Conservation (phyloP, 2,113 vertebrate species). For the Eclectus roratus region DNA sequence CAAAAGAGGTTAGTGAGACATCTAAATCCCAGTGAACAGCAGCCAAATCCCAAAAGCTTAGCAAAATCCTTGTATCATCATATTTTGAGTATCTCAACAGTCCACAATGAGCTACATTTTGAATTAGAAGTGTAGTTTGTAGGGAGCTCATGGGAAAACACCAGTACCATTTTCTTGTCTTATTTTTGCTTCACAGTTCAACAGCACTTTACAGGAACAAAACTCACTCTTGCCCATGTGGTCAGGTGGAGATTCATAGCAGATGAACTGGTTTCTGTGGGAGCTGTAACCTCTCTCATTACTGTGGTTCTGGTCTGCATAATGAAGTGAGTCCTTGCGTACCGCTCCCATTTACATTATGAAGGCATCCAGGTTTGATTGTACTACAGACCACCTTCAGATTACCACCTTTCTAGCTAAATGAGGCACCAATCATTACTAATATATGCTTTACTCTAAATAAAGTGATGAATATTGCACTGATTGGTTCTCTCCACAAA, state of each 20-base stretch:
- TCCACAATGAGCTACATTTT: not conserved
- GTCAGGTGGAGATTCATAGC: not conserved
- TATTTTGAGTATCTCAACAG: not conserved
- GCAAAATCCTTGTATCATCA: not conserved
- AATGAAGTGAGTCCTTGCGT: not conserved
- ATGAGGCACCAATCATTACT: not conserved
- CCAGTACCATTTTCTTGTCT: not conserved
- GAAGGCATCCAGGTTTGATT: not conserved
- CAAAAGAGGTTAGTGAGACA: not conserved
- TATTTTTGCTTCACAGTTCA: not conserved
- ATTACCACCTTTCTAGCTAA: not conserved
- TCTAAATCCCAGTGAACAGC: not conserved
- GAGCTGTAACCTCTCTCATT: not conserved
- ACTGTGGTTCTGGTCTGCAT: fast-evolving
- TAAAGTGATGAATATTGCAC: not conserved
- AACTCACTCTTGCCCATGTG: not conserved
- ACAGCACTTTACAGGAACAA: not conserved
- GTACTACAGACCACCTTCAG: not conserved
- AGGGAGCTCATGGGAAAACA: not conserved
- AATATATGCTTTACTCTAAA: not conserved
- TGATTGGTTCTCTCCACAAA: not conserved
- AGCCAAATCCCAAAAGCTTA: not conserved
- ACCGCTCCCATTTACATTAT: not conserved
- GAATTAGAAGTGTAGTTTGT: not conserved
- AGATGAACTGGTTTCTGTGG: not conserved